Base-by-base conservation (phyloP, 2,113 vertebrate genomes). In the Macheiramphus alcinus region DNA sequence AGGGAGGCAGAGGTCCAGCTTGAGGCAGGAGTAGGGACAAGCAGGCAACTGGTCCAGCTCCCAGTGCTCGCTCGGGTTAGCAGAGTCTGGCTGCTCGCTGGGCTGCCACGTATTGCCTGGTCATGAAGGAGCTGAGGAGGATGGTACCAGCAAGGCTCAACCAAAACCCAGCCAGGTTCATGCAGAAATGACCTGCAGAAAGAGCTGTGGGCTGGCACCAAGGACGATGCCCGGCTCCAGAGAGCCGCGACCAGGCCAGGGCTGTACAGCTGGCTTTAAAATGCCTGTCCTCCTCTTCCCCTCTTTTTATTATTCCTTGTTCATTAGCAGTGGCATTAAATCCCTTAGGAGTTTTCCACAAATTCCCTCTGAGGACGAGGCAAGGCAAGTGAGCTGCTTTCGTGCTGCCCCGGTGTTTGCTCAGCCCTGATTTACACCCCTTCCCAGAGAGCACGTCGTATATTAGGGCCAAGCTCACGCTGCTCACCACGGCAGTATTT, bases 51-150 rank as follows among this genome's bases (percentile, higher is more conserved):
- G 50, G 7, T 34, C 36, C 67, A 66, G 62, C 40, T 36, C 50
- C 29, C 66, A 27, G 32, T 25, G 13, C 65, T 45, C 8, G 1
- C 55, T n/a, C 9, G 1, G 9, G 11, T 13, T 29, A 15, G 19
- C 27, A 26, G 42, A 47, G 6, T 53, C 58, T 4, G 4, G 16
- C 13, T 3, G 2, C n/a, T 73, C 9, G 0, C 23, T 1, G 0
- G 20, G 36, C 59, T 78, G 45, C 43, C 9, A 2, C 1, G 0
- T 26, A 11, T 43, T 14, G 11, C 27, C 58, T 19, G 11, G 2
- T 38, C 14, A 3, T 4, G 0, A 75, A 43, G 15, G 26, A 52
- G 26, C 26, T 26, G 26, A 52, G 50, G 50, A 52, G 26, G 48
- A 32, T 6, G 13, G 3, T 73, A 48, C 13, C 80, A 68, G 43